Conservation (phyloP, 2,113 vertebrate genomes). For the Coryphaenoides rupestris region DNA sequence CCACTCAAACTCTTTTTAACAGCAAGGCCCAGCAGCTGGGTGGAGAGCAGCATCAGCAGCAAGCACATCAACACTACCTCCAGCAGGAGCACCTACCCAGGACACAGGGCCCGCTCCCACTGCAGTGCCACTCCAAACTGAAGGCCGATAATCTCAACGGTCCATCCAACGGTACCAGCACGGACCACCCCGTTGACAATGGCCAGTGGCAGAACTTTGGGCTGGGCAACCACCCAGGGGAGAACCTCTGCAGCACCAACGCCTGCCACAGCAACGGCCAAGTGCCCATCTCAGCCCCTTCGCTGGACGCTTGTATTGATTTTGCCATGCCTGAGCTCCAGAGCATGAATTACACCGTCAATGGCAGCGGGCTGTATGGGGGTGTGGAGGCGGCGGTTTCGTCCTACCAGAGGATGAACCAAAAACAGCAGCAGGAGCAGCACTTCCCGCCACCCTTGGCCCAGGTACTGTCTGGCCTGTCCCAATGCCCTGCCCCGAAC, state of each 20-base stretch:
- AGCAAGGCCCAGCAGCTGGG: constrained; percentile 34
- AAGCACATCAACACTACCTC: constrained; percentile 36
- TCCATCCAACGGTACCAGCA: constrained; percentile 38
- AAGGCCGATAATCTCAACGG: constrained; percentile 25
- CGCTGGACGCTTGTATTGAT: constrained; percentile 45
- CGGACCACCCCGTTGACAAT: constrained; percentile 22
- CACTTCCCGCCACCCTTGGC: constrained; percentile 36
- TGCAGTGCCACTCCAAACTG: constrained; percentile 50
- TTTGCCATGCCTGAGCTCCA: constrained; percentile 31
- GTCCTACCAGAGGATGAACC: constrained; percentile 44
- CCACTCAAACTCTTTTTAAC: constrained; percentile 40
- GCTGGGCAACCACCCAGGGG: constrained; percentile 8
- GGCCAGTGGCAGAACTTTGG: constrained; percentile 48
- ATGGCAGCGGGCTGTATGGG: constrained; percentile 30
- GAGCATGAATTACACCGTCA: constrained; percentile 29
- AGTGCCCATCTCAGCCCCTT: constrained; percentile 29
- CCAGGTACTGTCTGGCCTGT: constrained; percentile 58
- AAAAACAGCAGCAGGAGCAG: constrained; percentile 50
- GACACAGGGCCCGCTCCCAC: constrained; percentile 42
- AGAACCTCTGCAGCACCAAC: neutral
- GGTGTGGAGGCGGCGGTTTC: constrained; percentile 12
- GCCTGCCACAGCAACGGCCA: constrained; percentile 44
- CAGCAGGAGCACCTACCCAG: constrained; percentile 30
- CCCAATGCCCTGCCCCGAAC: constrained; percentile 54
- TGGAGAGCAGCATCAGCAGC: constrained; percentile 29